Evolutionary conservation across 2,113 vertebrate genomes (phyloP).

Genomic region (Sebastes fasciatus): DNA sequence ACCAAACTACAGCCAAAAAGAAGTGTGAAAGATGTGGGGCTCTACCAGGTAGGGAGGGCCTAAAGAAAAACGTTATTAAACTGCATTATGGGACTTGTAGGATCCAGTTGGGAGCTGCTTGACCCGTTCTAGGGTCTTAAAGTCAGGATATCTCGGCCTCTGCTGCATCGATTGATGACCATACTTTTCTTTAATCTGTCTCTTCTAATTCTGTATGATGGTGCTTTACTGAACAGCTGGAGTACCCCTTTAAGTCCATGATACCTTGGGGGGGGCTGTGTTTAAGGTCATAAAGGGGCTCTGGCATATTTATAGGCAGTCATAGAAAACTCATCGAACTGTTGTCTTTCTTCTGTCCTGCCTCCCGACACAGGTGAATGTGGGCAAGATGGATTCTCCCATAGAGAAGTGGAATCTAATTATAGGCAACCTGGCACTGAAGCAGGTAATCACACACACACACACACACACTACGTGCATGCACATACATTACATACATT

Average conservation of each 20-base stretch:
- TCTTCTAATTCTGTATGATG: too few species aligned
- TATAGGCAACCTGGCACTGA: constrained; percentile 96
- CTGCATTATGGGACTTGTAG: too few species aligned
- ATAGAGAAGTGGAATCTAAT: constrained; percentile 99
- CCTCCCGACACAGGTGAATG: constrained; percentile 88
- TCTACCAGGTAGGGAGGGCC: too few species aligned
- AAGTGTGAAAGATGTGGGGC: too few species aligned
- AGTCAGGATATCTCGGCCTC: too few species aligned
- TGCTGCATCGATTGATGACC: too few species aligned
- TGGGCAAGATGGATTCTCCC: constrained; percentile 98
- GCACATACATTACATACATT: too few species aligned
- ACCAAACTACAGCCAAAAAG: too few species aligned
- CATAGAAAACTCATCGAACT: background rate
- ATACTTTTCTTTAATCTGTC: background rate
- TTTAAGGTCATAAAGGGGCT: background rate
- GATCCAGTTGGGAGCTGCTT: too few species aligned
- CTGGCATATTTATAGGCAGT: too few species aligned
- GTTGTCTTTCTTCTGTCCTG: background rate
- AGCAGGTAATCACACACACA: constrained; percentile 89
- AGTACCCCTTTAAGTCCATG: background rate
- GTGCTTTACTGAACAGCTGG: background rate
- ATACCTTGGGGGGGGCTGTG: background rate
- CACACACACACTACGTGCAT: background rate
- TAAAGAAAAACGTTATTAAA: too few species aligned
- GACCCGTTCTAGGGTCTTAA: too few species aligned